Base-by-base conservation (phyloP, 2,113 vertebrate genomes). In the Ifrita kowaldi region DNA sequence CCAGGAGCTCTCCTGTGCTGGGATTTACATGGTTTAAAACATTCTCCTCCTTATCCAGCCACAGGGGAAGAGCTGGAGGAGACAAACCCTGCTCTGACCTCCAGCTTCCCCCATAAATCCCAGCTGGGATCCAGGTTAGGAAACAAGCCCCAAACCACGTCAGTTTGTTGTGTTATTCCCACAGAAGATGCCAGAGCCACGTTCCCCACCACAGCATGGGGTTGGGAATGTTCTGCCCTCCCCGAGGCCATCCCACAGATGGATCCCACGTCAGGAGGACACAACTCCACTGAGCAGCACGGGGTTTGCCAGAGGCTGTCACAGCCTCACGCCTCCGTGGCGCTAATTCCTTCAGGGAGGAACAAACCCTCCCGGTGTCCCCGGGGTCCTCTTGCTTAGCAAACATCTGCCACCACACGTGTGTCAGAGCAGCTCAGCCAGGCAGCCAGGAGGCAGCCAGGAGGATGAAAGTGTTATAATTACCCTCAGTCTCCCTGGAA, bases 141-240 rank as follows among this genome's bases (percentile, higher is more conserved):
- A 67, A 75, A 37, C 3, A 10, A 82, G 2, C 79, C 46, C 7
- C 0, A 70, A 5, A n/a, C 8, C 26, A 1, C 8, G 0, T 32
- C 1, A 0, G 1, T 13, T 46, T 3, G 26, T 4, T 7, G 18
- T 7, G 6, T 21, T 27, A 16, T 16, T 41, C 78, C 63, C 1
- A 4, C 49, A 23, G 57, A 32, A 41, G 20, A 13, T 2, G 17
- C 73, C 53, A 10, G 35, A 49, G 53, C 46, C n/a, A 3, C 3
- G 0, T 27, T 47, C 63, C 57, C 30, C 22, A 5, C 5, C 10
- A 0, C 2, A 0, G 33, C 62, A 18, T 1, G 0, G 53, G 47
- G 32, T 0, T 1, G n/a, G 82, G 23, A 18, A 19, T 12, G 70
- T 35, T 64, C 47, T 90, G 89, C 79, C 56, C 62, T 77, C 13